A percentile compares a stretch with the other conserved stretches of the same genome.
phyloP scores from a whole-genome alignment of 2,888 invertebrate species.

The Stenodera caucasica region DNA sequence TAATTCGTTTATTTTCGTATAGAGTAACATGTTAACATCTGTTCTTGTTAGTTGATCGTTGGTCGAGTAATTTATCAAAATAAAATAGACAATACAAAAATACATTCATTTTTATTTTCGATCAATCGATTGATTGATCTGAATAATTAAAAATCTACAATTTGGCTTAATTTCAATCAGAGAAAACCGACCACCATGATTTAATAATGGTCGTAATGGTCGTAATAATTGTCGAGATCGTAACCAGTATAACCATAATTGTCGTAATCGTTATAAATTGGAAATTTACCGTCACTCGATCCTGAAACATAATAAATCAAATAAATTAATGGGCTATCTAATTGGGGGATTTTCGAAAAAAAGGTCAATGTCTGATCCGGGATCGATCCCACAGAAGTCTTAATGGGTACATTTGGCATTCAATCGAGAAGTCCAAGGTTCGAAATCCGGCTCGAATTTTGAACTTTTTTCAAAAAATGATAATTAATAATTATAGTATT shows the following conservation, averaged over 20 bases:
- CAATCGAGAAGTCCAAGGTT: too few relatives aligned
- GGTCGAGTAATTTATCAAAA: neutral
- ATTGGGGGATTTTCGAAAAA: too few relatives aligned
- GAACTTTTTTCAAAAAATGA: too few relatives aligned
- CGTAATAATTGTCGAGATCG: slow-evolving; percentile 41
- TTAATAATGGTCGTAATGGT: slow-evolving; percentile 34
- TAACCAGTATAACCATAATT: slow-evolving; percentile 41
- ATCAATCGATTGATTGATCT: too few relatives aligned
- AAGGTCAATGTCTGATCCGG: too few relatives aligned
- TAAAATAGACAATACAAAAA: neutral
- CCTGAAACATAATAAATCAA: slow-evolving; percentile 25
- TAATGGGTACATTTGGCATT: too few relatives aligned
- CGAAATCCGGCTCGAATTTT: too few relatives aligned
- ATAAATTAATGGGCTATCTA: too few relatives aligned
- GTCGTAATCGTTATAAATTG: slow-evolving; percentile 43
- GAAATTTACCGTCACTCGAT: slow-evolving; percentile 28
- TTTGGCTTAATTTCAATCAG: slow-evolving; percentile 26
- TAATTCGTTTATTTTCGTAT: neutral
- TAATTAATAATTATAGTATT: too few relatives aligned
- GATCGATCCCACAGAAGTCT: too few relatives aligned
- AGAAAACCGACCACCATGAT: slow-evolving; percentile 12
- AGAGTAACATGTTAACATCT: neutral
- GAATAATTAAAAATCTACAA: slow-evolving; percentile 22
- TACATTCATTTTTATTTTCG: too few relatives aligned
- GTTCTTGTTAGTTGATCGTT: neutral